These are phyloP conservation scores for Spilosoma lubricipeda DNA, from an alignment of 2,888 invertebrate species.

Conservation along the genomic window DNA sequence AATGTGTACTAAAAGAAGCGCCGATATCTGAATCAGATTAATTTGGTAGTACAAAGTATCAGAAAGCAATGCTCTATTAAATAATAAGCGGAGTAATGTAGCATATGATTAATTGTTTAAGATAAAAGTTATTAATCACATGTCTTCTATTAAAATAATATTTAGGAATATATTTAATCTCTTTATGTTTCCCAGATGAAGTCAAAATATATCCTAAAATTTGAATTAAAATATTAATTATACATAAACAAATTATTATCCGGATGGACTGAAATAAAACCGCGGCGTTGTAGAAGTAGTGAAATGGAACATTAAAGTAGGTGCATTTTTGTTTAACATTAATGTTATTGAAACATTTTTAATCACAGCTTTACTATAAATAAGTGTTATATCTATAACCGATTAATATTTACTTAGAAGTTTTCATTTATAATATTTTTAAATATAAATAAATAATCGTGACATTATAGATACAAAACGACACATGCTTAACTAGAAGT, in stretches of 20 bases:
- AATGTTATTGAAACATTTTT: background rate
- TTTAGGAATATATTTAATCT: background rate
- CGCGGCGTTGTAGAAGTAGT: background rate
- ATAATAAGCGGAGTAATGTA: background rate
- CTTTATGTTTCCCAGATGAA: background rate
- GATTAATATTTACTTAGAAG: background rate
- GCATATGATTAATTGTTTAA: constrained; percentile 1
- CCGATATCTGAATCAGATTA: background rate
- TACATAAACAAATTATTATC: background rate
- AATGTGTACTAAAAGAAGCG: background rate
- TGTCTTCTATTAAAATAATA: constrained; percentile 1
- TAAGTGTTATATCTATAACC: background rate
- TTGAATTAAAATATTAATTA: too few species aligned
- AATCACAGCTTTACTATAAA: background rate
- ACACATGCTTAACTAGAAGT: too few species aligned
- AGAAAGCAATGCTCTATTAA: constrained; percentile 4
- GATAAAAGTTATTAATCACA: constrained; percentile 2
- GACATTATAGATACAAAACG: too few species aligned
- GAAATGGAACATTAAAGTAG: background rate
- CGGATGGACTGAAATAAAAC: too few species aligned
- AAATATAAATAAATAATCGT: too few species aligned
- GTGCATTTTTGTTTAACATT: background rate
- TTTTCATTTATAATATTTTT: background rate
- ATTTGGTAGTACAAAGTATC: background rate
- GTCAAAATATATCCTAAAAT: background rate